Conservation (phyloP, 2,113 vertebrate genomes). For the Hypomesus transpacificus region DNA sequence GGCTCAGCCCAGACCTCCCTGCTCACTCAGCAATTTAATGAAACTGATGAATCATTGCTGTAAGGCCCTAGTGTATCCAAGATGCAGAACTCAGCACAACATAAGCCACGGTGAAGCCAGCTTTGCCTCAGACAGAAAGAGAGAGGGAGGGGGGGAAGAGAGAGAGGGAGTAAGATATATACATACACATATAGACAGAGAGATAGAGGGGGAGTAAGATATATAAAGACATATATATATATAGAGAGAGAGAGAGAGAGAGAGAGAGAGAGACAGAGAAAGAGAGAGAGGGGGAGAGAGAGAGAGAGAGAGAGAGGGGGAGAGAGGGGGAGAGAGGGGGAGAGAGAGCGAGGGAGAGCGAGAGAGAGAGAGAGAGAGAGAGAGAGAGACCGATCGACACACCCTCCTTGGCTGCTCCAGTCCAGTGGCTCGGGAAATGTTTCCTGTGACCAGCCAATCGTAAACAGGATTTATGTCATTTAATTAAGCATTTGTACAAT, state of each 20-base stretch:
- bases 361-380: background rate
- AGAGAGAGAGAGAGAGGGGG: background rate
- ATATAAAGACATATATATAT: background rate
- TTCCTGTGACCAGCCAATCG: conserved; percentile 38
- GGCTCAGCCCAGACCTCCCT: conserved; percentile 14
- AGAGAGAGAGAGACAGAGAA: background rate
- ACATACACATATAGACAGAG: no score
- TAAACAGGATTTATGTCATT: conserved; percentile 75
- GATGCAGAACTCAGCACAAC: conserved; percentile 37
- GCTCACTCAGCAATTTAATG: conserved; percentile 45
- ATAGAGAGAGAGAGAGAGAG: background rate
- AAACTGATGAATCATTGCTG: conserved; percentile 55
- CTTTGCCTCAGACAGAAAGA: background rate
- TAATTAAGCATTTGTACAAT: conserved; percentile 75
- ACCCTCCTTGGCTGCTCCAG: background rate
- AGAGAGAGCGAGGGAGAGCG: background rate
- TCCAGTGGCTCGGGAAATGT: conserved; percentile 44
- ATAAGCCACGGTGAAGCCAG: conserved; percentile 29
- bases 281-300: no score
- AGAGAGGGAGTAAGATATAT: conserved; percentile 6
- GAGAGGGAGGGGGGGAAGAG: background rate
- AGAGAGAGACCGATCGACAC: background rate
- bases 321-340: no score
- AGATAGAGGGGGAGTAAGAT: no score
- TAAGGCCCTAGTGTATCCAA: conserved; percentile 33